A percentile compares a stretch with the other conserved stretches of the same genome.
Conservation (phyloP, 2,113 vertebrate genomes). For the Anser brachyrhynchus region DNA sequence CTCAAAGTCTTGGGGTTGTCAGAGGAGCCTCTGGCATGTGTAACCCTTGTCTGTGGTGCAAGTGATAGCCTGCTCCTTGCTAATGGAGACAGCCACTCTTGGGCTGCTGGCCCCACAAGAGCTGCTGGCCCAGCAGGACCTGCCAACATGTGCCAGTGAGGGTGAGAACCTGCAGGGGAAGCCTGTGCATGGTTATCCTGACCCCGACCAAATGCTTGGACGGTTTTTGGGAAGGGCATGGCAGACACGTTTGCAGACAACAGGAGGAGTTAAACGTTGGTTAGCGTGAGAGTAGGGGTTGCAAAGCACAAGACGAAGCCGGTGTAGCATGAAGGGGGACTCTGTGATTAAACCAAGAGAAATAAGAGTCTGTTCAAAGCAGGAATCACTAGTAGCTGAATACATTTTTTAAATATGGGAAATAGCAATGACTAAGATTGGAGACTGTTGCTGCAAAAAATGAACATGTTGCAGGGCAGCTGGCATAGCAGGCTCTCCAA, state of each 20-base stretch:
- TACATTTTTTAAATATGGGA: background rate
- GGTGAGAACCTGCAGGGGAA: background rate
- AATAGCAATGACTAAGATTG: conserved; percentile 42
- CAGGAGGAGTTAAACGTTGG: background rate
- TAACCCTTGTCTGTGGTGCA: background rate
- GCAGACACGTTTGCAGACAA: background rate
- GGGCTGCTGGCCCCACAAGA: rapidly evolving
- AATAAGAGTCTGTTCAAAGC: background rate
- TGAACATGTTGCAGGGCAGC: conserved; percentile 66
- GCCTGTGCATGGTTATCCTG: background rate
- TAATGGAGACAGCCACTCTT: background rate
- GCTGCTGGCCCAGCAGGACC: background rate
- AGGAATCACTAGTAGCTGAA: background rate
- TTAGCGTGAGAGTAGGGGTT: background rate
- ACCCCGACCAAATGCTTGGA: background rate
- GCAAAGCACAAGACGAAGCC: background rate
- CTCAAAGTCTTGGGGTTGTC: background rate
- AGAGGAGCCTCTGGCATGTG: background rate
- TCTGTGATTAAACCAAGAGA: background rate
- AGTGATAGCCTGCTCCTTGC: background rate
- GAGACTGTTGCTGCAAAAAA: conserved; percentile 11
- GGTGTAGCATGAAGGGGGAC: background rate
- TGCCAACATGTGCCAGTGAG: rapidly evolving
- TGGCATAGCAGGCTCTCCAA: conserved; percentile 45
- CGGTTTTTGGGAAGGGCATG: background rate